A percentile compares a stretch with the other conserved stretches of the same genome.
Conservation (phyloP, 1,140 invertebrate genomes). For the Conus betulinus region DNA sequence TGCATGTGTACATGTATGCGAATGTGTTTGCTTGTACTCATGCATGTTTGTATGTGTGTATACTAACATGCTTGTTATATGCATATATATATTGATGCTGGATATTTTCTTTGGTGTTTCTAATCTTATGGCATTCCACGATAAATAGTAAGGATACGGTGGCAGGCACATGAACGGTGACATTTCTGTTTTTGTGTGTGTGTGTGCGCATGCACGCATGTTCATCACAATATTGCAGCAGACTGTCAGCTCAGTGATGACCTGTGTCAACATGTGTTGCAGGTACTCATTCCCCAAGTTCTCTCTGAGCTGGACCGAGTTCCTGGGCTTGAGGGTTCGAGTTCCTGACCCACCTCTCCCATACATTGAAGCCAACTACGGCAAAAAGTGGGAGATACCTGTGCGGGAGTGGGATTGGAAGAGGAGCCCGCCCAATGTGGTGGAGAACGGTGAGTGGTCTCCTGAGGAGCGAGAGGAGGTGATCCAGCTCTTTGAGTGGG, state of each 20-base stretch:
- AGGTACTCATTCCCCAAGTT: slow-evolving; percentile 81
- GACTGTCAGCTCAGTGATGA: neutral
- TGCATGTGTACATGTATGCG: no score
- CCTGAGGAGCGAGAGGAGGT: slow-evolving; percentile 77
- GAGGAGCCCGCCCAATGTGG: slow-evolving; percentile 79
- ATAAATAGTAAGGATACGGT: no score
- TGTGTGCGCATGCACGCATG: neutral
- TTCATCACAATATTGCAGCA: neutral
- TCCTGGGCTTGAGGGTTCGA: slow-evolving; percentile 78
- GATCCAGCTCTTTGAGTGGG: slow-evolving; percentile 75
- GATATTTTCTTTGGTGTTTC: no score
- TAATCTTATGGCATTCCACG: no score
- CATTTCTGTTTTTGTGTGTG: neutral
- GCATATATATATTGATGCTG: no score
- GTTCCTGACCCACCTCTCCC: slow-evolving; percentile 79
- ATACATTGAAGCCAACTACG: slow-evolving; percentile 81
- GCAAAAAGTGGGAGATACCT: slow-evolving; percentile 78
- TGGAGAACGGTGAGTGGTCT: slow-evolving; percentile 79
- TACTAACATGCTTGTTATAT: no score
- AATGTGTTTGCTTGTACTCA: no score
- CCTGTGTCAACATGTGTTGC: slow-evolving; percentile 41
- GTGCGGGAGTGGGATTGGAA: slow-evolving; percentile 80
- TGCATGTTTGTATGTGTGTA: no score
- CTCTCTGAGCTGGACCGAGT: slow-evolving; percentile 80
- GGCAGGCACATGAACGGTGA: no score